Evolutionary conservation across 2,113 vertebrate species (phyloP), one percentile per base, ranked within the genome.

Genomic region (Penelope pileata): DNA sequence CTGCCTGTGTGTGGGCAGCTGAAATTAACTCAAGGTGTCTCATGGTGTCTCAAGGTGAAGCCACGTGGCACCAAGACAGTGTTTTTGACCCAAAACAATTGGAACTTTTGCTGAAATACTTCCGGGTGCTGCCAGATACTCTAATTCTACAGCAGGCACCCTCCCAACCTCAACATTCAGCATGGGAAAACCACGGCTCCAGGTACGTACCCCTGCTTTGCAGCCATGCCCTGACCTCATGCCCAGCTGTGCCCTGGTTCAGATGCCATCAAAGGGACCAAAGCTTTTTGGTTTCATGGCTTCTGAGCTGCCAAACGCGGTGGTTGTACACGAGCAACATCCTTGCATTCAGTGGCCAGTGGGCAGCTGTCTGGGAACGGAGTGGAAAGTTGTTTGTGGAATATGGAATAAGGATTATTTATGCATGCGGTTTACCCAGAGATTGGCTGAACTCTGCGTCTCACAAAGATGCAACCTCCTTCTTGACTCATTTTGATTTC

Each of bases 371-470:
- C 93, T 88, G 93, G 66, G 23, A 87, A 42, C 7, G 1, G 45
- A 42, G 74, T 84, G 62, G 70, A 93, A 56, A 92, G 78, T 16
- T 85, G 84, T 82, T 87, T 89, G 81, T 54, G 54, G 87, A 95
- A 94, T 91, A 30, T 73, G 22, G 24, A 38, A 96, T 77, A 24
- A 89, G 62, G 38, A 73, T 70, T 80, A 42, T 50, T 26, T 38
- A 62, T 66, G 29, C 11, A 30, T 77, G 84, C 58, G 53, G 67
- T 12, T 87, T 26, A 47, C n/a, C 10, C 8, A 0, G 58, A 72
- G 78, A 85, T n/a, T 72, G 93, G 88, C 40, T 85, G 82, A 62
- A 70, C 32, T 64, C 51, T n/a, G 48, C 36, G 60, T 45, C 67
- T 93, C 6, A 0, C 1, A 12, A 50, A 87, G 74, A 50, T 51